Evolutionary conservation across 2,888 invertebrate genomes (phyloP), one percentile per base, ranked within the genome.

Genomic region (Troilus luridus): DNA sequence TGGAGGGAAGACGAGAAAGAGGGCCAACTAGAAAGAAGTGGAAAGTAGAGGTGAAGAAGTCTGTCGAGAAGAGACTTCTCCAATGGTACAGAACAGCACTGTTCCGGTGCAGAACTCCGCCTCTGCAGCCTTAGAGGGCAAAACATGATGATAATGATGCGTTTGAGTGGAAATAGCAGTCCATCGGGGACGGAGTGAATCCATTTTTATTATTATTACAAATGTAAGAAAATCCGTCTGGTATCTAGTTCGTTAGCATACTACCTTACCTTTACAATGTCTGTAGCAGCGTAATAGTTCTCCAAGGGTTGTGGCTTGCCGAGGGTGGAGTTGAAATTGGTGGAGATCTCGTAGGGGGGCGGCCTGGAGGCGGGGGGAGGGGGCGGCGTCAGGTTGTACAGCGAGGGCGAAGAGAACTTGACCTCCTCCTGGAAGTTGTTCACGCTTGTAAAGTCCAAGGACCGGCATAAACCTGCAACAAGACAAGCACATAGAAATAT

Each of bases 241-340:
- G 0, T 77, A 19, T 41, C n/a, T 27, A 41, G 6, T 77, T 41
- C 7, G n/a, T 64, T 11, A 64, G 19, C 9, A 77, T 41, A 17
- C 14, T 41, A 77, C 8, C 85, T 88, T 54, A 96, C 96, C 95
- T 96, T 97, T 93, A 97, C 95, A 93, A 97, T 97, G 93, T 97
- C 97, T 2, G 97, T 97, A 81, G 97, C 97, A 1, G 97, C 97
- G 93, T 97, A 97, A 94, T 97, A 97, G 93, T 96, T 96, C 93
- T 96, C 96, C 93, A 94, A 93, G 27, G 93, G 92, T 21, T 93
- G 93, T 90, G 93, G 93, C 88, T 93, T 93, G 91, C 93, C 93
- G 72, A 93, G 93, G 41, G 93, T 91, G 19, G 91, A 91, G 91
- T 93, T 93, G 92, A 93, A 93, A 90, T 93, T 93, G 89, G 93